Base-by-base conservation (phyloP, 2,113 vertebrate genomes). In the Aleadryas rufinucha region DNA sequence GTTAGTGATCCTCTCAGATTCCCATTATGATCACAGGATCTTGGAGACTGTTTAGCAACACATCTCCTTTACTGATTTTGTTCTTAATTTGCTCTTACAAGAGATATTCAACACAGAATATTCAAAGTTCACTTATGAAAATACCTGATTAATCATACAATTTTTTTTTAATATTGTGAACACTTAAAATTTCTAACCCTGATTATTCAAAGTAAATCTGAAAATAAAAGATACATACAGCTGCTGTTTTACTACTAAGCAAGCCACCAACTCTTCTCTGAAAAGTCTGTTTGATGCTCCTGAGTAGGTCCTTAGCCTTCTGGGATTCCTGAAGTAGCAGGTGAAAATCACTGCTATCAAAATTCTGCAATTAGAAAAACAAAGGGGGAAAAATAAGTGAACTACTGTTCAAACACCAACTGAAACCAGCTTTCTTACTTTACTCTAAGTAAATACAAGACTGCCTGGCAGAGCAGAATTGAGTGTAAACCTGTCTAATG, bases 301-400 rank as follows among this genome's bases (percentile, higher is more conserved):
- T 56, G 35, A 98, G 97, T 16, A 98, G 49, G 16, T 95, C 85
- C n/a, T 94, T 81, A n/a, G 98, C 98, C 47, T 96, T 97, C 70
- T 97, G 97, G 20, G 95, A 94, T 92, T 99, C 98, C 50, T 65
- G 59, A 89, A 97, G 97, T 3, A 99, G 94, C 33, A 97, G 74
- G 8, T 97, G 92, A 53, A 98, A 18, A 30, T 99, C 98, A 64
- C 82, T 97, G 68, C 96, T 98, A 91, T 87, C 93, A 66, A 94
- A 97, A 84, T 94, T 89, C 94, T 98, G 95, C 57, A 95, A 76
- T 89, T 86, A 64, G 5, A 37, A 85, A 41, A 77, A 37, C 6
- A 41, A 75, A 61, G 8, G 20, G 21, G 11, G n/a, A 11, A 39
- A 44, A 80, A 10, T 2, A 63, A 64, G 33, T 84, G 47, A 77